Conservation (phyloP, 1,140 invertebrate species). For the Physella acuta region DNA sequence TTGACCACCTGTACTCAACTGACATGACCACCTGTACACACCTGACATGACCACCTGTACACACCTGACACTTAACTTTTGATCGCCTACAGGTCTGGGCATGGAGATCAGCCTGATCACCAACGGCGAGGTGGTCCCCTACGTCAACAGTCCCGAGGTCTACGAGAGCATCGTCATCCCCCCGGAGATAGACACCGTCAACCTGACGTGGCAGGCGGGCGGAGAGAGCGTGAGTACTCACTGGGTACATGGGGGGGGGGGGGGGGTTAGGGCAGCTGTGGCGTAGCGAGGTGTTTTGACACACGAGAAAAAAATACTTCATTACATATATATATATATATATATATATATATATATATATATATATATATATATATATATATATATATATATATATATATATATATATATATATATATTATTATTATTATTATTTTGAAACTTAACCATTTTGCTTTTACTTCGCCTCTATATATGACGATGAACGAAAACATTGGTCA, state of each 20-base stretch:
- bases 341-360: not conserved
- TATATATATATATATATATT: not conserved
- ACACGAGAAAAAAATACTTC: not conserved
- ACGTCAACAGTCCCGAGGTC: conserved; percentile 37
- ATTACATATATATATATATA: not conserved
- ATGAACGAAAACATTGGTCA: no score
- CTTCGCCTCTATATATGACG: no score
- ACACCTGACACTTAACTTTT: no score
- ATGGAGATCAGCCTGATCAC: conserved; percentile 39
- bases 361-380: conserved; percentile 1
- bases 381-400: not conserved
- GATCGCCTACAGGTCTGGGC: no score
- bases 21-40: no score
- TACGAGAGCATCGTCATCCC: conserved; percentile 42
- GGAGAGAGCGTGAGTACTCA: conserved; percentile 9
- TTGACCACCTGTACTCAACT: no score
- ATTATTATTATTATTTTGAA: not conserved
- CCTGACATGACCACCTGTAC: no score
- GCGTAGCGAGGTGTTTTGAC: not conserved
- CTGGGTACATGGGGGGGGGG: not conserved
- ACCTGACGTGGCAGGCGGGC: conserved; percentile 50
- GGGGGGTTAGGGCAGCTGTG: not conserved
- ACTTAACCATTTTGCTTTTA: no score
- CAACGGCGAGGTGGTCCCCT: conserved; percentile 39
- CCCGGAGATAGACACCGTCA: conserved; percentile 44